Evolutionary conservation across 2,797 vertebrate genomes (phyloP).

Genomic region (Tolypeutes matacus): DNA sequence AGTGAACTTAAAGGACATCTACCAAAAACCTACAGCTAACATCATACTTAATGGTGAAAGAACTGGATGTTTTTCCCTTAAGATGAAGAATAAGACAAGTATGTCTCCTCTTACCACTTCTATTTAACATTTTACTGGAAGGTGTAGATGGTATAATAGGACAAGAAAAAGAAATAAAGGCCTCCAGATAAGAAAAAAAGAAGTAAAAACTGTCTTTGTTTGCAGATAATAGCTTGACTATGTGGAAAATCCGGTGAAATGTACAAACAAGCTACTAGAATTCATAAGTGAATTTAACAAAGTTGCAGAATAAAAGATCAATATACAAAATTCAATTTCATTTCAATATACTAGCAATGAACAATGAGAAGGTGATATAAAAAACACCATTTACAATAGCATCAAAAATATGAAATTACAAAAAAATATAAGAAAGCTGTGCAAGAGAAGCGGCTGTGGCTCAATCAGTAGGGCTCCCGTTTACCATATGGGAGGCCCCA

Average conservation of each 20-base stretch:
- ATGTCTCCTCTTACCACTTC: not conserved
- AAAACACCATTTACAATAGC: not conserved
- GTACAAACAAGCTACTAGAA: not conserved
- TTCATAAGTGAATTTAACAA: constrained; percentile 20
- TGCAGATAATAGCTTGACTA: not conserved
- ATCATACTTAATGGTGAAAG: not conserved
- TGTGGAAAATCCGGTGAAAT: not conserved
- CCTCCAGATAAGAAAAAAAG: not conserved
- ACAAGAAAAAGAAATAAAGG: not conserved
- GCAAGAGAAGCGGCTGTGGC: too few species aligned
- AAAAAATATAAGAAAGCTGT: not conserved
- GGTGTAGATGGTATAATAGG: not conserved
- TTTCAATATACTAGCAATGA: constrained; percentile 18
- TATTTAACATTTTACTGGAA: constrained; percentile 29
- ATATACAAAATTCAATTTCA: not conserved
- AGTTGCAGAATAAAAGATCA: not conserved
- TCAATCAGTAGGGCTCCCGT: too few species aligned
- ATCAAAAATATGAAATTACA: constrained; percentile 22
- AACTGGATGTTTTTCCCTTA: not conserved
- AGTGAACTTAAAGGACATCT: not conserved
- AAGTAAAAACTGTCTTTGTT: not conserved
- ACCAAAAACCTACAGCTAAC: not conserved
- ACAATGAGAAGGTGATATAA: constrained; percentile 22
- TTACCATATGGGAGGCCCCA: too few species aligned
- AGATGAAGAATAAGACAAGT: not conserved